A percentile compares a stretch with the other conserved stretches of the same genome.
These are phyloP conservation scores for Rhineura floridana DNA, from an alignment of 2,113 vertebrate genomes.

Conservation along the genomic window DNA sequence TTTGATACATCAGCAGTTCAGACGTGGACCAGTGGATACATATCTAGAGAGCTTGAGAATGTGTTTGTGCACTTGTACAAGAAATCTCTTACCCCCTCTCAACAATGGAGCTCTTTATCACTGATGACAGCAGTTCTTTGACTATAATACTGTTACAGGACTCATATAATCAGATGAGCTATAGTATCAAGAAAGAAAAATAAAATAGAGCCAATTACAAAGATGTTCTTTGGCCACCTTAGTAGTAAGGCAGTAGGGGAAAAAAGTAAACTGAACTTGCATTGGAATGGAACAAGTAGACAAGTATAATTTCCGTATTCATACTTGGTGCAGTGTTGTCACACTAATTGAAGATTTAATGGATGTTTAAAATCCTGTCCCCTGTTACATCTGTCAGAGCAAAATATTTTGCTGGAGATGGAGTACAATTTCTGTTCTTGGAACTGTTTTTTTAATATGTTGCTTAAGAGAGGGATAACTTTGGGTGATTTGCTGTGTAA, in stretches of 20 bases:
- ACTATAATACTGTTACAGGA: neutral
- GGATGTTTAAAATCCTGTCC: neutral
- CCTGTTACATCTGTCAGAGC: neutral
- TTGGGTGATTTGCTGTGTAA: neutral
- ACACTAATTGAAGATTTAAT: neutral
- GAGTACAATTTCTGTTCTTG: neutral
- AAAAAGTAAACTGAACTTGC: neutral
- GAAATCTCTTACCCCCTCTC: no score
- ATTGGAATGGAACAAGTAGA: neutral
- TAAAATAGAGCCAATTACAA: neutral
- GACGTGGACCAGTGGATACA: no score
- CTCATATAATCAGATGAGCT: neutral
- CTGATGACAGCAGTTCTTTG: no score
- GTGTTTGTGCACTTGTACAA: no score
- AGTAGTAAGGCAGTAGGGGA: neutral
- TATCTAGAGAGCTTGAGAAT: no score
- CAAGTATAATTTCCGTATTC: neutral
- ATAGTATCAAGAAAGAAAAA: neutral
- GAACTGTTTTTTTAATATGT: neutral
- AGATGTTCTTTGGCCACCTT: neutral
- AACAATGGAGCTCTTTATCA: no score
- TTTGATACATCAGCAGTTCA: no score
- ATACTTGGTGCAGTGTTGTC: neutral
- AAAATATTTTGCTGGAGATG: neutral
- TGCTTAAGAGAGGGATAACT: neutral